Evolutionary conservation across 1,140 invertebrate species (phyloP).

Genomic region (Meloidogyne hapla): DNA sequence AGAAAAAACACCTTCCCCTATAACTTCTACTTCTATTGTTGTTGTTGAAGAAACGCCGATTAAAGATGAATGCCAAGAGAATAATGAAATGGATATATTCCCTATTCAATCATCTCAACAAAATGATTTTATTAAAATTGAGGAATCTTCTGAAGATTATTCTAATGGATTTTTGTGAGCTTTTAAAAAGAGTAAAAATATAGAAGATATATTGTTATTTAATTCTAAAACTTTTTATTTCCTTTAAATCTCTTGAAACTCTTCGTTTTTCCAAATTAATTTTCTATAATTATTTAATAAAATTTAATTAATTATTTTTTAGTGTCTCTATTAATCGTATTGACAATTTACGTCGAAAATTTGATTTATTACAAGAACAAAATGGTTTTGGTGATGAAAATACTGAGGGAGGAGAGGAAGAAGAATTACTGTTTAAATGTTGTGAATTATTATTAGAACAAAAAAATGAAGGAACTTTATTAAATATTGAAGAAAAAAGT

Average conservation of each 20-base stretch:
- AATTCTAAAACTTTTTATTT: too few relatives aligned
- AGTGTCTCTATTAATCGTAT: neutral
- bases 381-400: neutral
- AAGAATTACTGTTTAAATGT: slow-evolving; percentile 2
- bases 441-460: neutral
- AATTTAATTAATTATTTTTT: neutral
- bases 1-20: too few relatives aligned
- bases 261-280: too few relatives aligned
- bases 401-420: neutral
- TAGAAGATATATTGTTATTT: too few relatives aligned
- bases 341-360: neutral
- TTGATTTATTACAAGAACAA: neutral
- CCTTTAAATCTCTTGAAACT: too few relatives aligned
- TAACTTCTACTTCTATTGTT: neutral
- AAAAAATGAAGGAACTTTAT: neutral
- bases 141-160: neutral
- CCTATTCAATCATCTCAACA: neutral
- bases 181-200: too few relatives aligned
- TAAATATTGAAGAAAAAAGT: neutral
- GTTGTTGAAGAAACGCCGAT: neutral
- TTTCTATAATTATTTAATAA: too few relatives aligned
- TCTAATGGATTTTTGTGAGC: neutral
- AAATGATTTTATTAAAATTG: neutral
- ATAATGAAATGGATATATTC: neutral
- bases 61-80: neutral